Conservation (phyloP, 2,888 invertebrate species). For the Cheilosia impressa region DNA sequence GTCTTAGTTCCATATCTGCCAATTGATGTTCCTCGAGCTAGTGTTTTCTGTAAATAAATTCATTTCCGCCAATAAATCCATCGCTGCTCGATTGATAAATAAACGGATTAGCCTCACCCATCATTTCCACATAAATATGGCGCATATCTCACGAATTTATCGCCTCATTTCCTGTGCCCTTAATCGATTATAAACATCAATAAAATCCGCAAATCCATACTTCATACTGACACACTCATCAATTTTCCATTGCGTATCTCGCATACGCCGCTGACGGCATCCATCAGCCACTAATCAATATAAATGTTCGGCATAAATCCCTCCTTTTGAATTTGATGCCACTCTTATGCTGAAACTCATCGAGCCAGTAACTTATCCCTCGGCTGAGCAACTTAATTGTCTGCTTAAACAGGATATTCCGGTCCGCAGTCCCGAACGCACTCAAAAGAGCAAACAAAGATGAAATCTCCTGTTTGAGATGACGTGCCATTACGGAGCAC, state of each 20-base stretch:
- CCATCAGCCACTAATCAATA: conserved; percentile 30
- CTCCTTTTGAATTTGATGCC: not conserved
- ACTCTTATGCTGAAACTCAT: conserved; percentile 6
- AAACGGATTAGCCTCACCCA: not conserved
- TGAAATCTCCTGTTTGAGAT: conserved; percentile 18
- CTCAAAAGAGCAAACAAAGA: conserved; percentile 12
- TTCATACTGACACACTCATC: conserved; percentile 26
- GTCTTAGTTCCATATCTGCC: no score
- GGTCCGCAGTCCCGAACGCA: not conserved
- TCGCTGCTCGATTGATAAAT: no score
- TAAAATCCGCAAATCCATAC: conserved; percentile 11
- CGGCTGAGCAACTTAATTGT: conserved; percentile 55
- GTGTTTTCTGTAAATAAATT: no score
- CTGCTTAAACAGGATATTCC: conserved; percentile 40
- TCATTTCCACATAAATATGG: not conserved
- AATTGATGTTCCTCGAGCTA: no score
- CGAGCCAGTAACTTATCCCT: conserved; percentile 34
- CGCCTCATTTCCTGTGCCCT: not conserved
- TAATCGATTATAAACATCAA: conserved; percentile 1
- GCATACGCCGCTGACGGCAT: not conserved
- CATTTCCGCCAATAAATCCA: no score
- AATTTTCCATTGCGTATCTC: conserved; percentile 11
- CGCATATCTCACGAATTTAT: not conserved
- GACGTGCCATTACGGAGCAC: conserved; percentile 22
- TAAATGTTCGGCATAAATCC: conserved; percentile 21